Percentiles rank a stretch among this genome's conserved stretches.
phyloP scores from a whole-genome alignment of 2,113 vertebrate species.

The Psammodynastes pulverulentus region DNA sequence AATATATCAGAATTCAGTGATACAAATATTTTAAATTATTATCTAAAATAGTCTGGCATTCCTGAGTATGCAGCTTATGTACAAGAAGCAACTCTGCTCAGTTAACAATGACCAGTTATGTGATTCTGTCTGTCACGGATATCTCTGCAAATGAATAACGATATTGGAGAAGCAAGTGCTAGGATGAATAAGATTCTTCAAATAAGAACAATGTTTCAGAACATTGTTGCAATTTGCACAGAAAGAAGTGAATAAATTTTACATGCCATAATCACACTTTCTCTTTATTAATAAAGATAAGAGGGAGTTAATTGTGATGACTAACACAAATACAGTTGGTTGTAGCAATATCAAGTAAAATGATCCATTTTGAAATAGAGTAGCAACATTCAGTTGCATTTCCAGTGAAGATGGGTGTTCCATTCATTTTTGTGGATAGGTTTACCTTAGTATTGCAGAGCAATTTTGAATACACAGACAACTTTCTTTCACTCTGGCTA shows the following conservation, averaged over 20 bases:
- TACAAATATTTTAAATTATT: not conserved
- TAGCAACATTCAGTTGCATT: not conserved
- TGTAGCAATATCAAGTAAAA: not conserved
- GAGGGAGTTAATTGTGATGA: not conserved
- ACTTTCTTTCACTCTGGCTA: too few relatives aligned
- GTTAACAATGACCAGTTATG: not conserved
- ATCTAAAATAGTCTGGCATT: not conserved
- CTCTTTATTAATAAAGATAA: not conserved
- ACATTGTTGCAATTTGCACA: not conserved
- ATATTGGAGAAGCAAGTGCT: not conserved
- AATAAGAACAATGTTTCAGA: not conserved
- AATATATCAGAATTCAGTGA: too few relatives aligned
- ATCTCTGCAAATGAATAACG: not conserved
- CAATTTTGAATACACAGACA: not conserved
- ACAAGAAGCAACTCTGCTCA: not conserved
- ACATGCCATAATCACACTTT: not conserved
- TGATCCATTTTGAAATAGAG: not conserved
- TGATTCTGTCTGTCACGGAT: not conserved
- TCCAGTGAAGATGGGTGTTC: not conserved
- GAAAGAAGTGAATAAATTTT: not conserved
- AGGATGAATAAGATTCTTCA: not conserved
- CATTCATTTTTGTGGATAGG: too few relatives aligned
- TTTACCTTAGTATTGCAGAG: not conserved
- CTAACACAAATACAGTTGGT: not conserved
- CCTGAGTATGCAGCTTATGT: not conserved